Evolutionary conservation across 2,113 vertebrate genomes (phyloP), one percentile per base, ranked within the genome.

Genomic region (Meles meles): DNA sequence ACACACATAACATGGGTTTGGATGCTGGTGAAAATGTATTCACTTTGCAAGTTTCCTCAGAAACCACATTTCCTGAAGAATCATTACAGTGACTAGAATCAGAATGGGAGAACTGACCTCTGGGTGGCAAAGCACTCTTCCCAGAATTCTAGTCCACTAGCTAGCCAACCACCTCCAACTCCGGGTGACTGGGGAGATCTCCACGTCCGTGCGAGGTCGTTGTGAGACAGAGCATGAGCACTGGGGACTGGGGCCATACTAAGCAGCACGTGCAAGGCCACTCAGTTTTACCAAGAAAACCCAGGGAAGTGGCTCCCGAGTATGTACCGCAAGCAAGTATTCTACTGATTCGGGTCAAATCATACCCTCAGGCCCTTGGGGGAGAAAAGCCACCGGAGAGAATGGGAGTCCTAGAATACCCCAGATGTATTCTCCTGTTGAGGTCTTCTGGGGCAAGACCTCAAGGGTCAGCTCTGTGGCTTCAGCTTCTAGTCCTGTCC

Each of bases 201-300:
- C 31, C 9, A 39, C 0, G 34, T 3, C 2, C 23, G 65, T 3
- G 17, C 20, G 6, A 4, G 79, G 71, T 8, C 15, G 27, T 7
- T 21, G 42, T 13, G 71, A 67, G 27, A 34, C 1, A 4, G 2
- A 39, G 55, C 0, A 27, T 1, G 67, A 69, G 29, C 72, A 6
- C 7, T 0, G 0, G 12, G 27, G 25, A 1, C 44, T 71, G 17
- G 20, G 57, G 76, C 17, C 8, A 2, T 12, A 31, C 47, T 21
- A 4, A 49, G 29, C 27, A 14, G 42, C 3, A 3, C 0, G 5
- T 7, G 15, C 5, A 20, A 5, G 13, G 29, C 20, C 3, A n/a
- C 12, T 5, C 0, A 4, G 21, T 42, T 47, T 47, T 72, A 81
- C 25, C 12, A n/a, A 37, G 83, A 47, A 79, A 8, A 15, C 29